Evolutionary conservation across 2,113 vertebrate species (phyloP).

Genomic region (Phodopus roborovskii): DNA sequence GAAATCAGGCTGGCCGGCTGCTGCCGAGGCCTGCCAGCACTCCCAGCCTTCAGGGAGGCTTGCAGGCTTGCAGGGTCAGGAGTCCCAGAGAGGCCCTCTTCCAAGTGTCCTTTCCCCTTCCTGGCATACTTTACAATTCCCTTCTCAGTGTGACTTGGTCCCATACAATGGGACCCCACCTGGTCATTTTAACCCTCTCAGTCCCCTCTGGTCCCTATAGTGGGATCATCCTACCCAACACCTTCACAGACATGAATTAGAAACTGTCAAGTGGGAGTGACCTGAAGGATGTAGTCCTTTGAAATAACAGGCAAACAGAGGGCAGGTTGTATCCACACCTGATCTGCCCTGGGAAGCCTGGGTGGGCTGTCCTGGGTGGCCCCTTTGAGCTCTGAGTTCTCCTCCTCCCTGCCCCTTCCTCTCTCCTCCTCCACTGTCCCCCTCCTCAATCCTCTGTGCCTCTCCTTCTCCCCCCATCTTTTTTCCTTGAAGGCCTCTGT

Average conservation of each 20-base stretch:
- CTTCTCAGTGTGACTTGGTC: rapidly evolving
- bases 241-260: background rate
- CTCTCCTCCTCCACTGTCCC: too few species aligned
- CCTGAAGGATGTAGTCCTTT: background rate
- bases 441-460: background rate
- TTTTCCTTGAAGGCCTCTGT: background rate
- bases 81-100: background rate
- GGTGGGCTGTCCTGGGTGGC: background rate
- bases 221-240: rapidly evolving
- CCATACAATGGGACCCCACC: rapidly evolving
- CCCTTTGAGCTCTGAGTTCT: background rate
- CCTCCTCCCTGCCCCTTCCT: background rate
- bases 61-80: background rate
- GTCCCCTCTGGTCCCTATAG: background rate
- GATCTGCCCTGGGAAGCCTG: background rate
- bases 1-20: constrained; percentile 54
- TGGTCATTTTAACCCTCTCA: background rate
- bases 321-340: background rate
- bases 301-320: background rate
- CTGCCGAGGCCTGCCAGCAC: constrained; percentile 18
- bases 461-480: background rate
- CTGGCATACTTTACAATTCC: background rate
- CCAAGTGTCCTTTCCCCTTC: background rate
- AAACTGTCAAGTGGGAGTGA: background rate
- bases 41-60: background rate